Evolutionary conservation across 2,888 invertebrate genomes (phyloP).

Genomic region (Mythimna loreyi): DNA sequence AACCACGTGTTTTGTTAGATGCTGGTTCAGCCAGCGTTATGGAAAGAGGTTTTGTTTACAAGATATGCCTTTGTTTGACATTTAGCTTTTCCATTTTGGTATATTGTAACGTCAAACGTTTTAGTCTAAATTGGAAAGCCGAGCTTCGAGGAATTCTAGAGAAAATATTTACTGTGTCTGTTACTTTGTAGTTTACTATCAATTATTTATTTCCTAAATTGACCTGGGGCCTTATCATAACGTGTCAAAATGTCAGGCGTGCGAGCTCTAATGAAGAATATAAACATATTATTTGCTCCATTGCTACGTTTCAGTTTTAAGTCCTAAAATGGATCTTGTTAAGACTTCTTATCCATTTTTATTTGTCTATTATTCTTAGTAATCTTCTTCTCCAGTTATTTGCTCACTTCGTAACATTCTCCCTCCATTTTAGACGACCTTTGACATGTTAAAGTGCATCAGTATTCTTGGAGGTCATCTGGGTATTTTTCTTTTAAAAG

Average conservation of each 20-base stretch:
- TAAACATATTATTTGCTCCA: too few relatives aligned
- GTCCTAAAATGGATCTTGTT: too few relatives aligned
- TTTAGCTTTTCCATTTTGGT: slow-evolving; percentile 30
- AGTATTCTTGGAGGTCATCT: background rate
- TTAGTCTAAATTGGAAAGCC: slow-evolving; percentile 33
- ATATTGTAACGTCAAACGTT: slow-evolving; percentile 25
- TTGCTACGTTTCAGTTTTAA: too few relatives aligned
- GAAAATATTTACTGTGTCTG: background rate
- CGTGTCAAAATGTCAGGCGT: too few relatives aligned
- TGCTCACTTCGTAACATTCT: background rate
- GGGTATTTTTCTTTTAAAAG: too few relatives aligned
- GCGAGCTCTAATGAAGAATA: too few relatives aligned
- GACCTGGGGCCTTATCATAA: too few relatives aligned
- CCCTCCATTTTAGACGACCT: background rate
- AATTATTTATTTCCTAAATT: background rate
- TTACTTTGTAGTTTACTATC: slow-evolving; percentile 3
- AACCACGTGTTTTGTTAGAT: slow-evolving; percentile 22
- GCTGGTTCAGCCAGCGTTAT: slow-evolving; percentile 10
- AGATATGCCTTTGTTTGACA: slow-evolving; percentile 45
- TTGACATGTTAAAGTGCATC: background rate
- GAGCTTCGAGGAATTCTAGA: slow-evolving; percentile 13
- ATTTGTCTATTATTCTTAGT: background rate
- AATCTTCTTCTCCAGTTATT: background rate
- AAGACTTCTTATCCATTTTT: background rate
- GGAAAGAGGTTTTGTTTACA: slow-evolving; percentile 46